These are phyloP conservation scores for Macrostomum lignano DNA, from an alignment of 1,140 invertebrate genomes.

Conservation along the genomic window DNA sequence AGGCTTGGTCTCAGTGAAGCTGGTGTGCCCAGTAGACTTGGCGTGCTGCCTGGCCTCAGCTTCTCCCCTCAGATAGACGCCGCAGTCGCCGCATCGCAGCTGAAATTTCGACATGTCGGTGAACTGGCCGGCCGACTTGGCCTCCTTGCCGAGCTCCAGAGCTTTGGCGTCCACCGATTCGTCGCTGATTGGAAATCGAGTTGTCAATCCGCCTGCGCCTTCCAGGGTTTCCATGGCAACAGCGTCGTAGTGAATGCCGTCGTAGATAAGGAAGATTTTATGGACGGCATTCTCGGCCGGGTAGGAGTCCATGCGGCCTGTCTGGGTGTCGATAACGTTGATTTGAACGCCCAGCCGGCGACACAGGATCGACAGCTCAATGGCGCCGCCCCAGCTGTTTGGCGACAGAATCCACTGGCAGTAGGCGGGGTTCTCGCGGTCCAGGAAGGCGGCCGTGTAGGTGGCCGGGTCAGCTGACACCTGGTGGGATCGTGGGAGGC, in stretches of 20 bases:
- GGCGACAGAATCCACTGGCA: too few relatives aligned
- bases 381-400: slow-evolving; percentile 63
- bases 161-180: background rate
- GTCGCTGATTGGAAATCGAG: background rate
- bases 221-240: background rate
- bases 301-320: slow-evolving; percentile 65
- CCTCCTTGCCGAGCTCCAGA: background rate
- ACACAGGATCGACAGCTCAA: slow-evolving; percentile 63
- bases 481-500: too few relatives aligned
- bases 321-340: slow-evolving; percentile 63
- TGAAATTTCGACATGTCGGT: slow-evolving; percentile 2
- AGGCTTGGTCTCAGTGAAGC: slow-evolving; percentile 3
- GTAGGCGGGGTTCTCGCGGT: too few relatives aligned
- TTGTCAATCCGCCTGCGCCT: background rate
- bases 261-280: slow-evolving; percentile 62
- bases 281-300: slow-evolving; percentile 57
- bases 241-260: slow-evolving; percentile 82
- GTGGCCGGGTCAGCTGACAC: too few relatives aligned
- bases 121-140: slow-evolving; percentile 1
- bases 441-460: too few relatives aligned
- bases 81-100: slow-evolving; percentile 3
- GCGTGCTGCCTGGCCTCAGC: slow-evolving; percentile 2
- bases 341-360: slow-evolving; percentile 64
- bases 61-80: background rate
- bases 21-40: slow-evolving; percentile 3